These are phyloP conservation scores for Chaetodon auriga DNA, from an alignment of 2,113 vertebrate genomes.

Conservation along the genomic window DNA sequence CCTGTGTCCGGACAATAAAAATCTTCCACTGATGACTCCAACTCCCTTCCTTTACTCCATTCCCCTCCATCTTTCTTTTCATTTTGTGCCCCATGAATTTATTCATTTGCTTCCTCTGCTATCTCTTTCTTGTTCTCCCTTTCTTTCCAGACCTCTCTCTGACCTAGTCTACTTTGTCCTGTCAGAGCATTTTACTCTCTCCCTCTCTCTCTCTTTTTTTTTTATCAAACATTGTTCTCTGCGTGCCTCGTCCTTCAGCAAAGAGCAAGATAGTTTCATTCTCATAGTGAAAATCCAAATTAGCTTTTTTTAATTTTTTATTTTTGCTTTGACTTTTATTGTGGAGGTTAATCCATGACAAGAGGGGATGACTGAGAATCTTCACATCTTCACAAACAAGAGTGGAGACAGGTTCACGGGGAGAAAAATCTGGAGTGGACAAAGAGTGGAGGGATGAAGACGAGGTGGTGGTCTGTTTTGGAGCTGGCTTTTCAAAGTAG, in stretches of 20 bases:
- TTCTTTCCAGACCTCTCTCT: slow-evolving; percentile 65
- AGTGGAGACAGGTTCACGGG: slow-evolving; percentile 64
- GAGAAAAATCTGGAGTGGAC: slow-evolving; percentile 70
- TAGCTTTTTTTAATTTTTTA: slow-evolving; percentile 18
- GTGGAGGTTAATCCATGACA: slow-evolving; percentile 76
- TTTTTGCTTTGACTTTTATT: slow-evolving; percentile 64
- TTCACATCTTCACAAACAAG: slow-evolving; percentile 9
- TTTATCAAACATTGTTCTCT: slow-evolving; percentile 48
- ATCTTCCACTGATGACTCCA: slow-evolving; percentile 82
- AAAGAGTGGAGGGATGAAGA: slow-evolving; percentile 54
- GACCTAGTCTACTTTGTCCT: slow-evolving; percentile 67
- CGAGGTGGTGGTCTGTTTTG: slow-evolving; percentile 39
- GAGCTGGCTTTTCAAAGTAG: slow-evolving; percentile 29
- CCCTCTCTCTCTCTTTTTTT: slow-evolving; percentile 10
- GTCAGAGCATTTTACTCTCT: slow-evolving; percentile 47
- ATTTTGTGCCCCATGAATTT: slow-evolving; percentile 80
- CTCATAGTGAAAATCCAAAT: slow-evolving; percentile 22
- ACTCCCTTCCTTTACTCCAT: slow-evolving; percentile 66
- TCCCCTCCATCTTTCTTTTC: slow-evolving; percentile 75
- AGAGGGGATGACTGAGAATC: no score
- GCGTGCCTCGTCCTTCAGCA: slow-evolving; percentile 61
- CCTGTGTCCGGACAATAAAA: slow-evolving; percentile 86
- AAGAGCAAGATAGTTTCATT: slow-evolving; percentile 28
- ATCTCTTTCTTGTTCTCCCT: slow-evolving; percentile 67
- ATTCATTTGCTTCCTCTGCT: slow-evolving; percentile 78